phyloP scores from a whole-genome alignment of 2,888 invertebrate genomes.

The Heliothis peltigera region DNA sequence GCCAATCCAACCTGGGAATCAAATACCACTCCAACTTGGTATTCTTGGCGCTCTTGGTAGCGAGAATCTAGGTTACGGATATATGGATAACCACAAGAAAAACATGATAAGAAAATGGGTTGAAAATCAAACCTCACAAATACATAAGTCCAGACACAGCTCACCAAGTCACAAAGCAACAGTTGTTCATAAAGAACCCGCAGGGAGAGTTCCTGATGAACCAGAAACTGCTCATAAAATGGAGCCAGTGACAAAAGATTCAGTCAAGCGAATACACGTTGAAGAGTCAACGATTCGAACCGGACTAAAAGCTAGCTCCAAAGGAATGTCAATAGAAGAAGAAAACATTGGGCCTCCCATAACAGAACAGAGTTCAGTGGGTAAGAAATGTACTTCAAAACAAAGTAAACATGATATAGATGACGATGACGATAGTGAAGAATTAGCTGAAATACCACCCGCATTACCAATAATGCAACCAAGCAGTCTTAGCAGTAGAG shows the following conservation, averaged over 20 bases:
- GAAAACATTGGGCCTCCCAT: conserved; percentile 82
- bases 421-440: conserved; percentile 94
- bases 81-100: conserved; percentile 97
- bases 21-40: conserved; percentile 81
- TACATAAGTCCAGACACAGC: conserved; percentile 91
- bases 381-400: conserved; percentile 72
- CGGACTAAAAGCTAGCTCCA: conserved; percentile 89
- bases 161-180: conserved; percentile 85
- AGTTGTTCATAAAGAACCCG: conserved; percentile 69
- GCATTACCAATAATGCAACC: conserved; percentile 94
- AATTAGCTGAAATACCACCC: conserved; percentile 94
- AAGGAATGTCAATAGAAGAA: conserved; percentile 87
- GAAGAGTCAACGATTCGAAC: conserved; percentile 91
- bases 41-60: conserved; percentile 84
- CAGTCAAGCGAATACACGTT: conserved; percentile 88
- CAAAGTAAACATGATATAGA: conserved; percentile 88
- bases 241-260: conserved; percentile 87
- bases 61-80: conserved; percentile 93
- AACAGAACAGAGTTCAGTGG: conserved; percentile 70
- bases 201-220: conserved; percentile 74
- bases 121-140: conserved; percentile 96
- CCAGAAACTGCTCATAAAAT: conserved; percentile 78
- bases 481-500: conserved; percentile 92
- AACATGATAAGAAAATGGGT: conserved; percentile 98
- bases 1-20: conserved; percentile 91